Evolutionary conservation across 2,797 vertebrate species (phyloP), one percentile per base, ranked within the genome.

Genomic region (Echeneis naucrates): DNA sequence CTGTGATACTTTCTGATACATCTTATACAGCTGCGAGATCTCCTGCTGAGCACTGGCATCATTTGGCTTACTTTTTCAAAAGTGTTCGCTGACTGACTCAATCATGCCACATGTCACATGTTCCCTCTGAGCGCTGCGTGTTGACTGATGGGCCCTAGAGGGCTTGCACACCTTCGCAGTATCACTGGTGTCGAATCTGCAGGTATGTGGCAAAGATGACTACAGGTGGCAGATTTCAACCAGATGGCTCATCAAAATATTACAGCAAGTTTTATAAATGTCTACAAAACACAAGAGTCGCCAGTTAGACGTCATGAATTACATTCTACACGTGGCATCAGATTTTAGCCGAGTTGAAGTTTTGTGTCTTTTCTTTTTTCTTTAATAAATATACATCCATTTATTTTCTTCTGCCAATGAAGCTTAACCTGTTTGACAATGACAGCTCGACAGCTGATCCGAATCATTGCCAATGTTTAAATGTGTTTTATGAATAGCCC

Each of bases 91-190:
- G 81, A 77, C 87, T 83, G 82, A 92, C 89, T 92, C 82, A 91
- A 88, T 92, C 86, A 90, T 87, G 90, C 82, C 80, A 73, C 86
- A 71, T 81, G 84, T 89, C 85, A 73, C 85, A 83, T 77, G 87
- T 77, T 87, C 85, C 82, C 83, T 78, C 68, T 66, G 67, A 88
- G 87, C 68, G 5, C 81, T 72, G 66, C 74, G 77, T 88, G 88
- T 65, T 78, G 80, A 90, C 85, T 78, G 88, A 86, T 84, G 82
- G 82, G 72, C 77, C 88, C 83, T 86, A 68, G 85, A 88, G 87
- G 87, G 74, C 78, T 80, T 35, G 59, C 69, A 64, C 67, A 85
- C 68, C 77, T 80, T 68, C 37, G 23, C 78, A 56, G 86, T 85
- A 86, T 80, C 75, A 73, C 75, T 61, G 38, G 65, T 59, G 82